A percentile compares a stretch with the other conserved stretches of the same genome.
Evolutionary conservation across 2,888 invertebrate species (phyloP).

Genomic region (Agriotes lineatus): DNA sequence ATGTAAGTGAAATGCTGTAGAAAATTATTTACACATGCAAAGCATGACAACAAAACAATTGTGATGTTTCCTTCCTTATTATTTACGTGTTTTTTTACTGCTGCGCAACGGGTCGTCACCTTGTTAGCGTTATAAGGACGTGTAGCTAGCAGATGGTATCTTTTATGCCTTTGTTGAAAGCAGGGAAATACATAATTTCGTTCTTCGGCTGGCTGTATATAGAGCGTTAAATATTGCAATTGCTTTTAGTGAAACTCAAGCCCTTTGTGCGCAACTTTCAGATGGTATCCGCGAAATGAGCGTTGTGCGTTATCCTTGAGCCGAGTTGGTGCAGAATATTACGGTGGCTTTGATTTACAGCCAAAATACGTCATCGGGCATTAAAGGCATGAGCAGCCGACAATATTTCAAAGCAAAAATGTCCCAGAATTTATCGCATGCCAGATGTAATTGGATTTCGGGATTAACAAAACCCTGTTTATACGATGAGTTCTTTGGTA

Average conservation of each 20-base stretch:
- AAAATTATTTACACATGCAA: not conserved
- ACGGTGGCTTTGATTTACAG: slow-evolving; percentile 17
- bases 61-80: not conserved
- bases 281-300: slow-evolving; percentile 2
- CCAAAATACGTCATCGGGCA: slow-evolving; percentile 8
- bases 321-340: slow-evolving; percentile 12
- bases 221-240: slow-evolving; percentile 22
- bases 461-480: slow-evolving; percentile 5
- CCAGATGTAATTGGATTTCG: slow-evolving; percentile 12
- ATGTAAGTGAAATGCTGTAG: not conserved
- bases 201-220: slow-evolving; percentile 3
- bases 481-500: not conserved
- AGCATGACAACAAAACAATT: slow-evolving; percentile 7
- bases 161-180: slow-evolving; percentile 7
- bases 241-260: not conserved
- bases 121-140: slow-evolving; percentile 14
- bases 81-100: slow-evolving; percentile 11
- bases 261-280: not conserved
- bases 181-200: slow-evolving; percentile 15
- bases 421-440: slow-evolving; percentile 1
- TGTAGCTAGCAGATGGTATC: slow-evolving; percentile 20
- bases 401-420: slow-evolving; percentile 16
- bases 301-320: slow-evolving; percentile 6
- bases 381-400: slow-evolving; percentile 4
- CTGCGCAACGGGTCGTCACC: slow-evolving; percentile 1